Evolutionary conservation across 1,140 invertebrate genomes (phyloP), one percentile per base, ranked within the genome.

Genomic region (Drosophila aff.): DNA sequence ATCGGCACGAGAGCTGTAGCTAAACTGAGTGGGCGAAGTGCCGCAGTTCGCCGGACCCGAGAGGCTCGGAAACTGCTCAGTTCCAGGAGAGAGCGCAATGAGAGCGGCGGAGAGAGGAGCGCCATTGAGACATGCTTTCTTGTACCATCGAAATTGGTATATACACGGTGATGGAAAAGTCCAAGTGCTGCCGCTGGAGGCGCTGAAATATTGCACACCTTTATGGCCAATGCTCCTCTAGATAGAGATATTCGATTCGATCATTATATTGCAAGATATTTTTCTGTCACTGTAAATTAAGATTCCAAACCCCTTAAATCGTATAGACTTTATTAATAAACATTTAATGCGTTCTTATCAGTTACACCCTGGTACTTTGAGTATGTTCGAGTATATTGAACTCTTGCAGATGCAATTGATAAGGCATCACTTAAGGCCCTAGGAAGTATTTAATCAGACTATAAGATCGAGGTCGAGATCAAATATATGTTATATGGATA

Each of bases 1-100:
- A 73, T 73, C 55, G 50, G 33, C 44, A 50, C 65, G 59, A 46
- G 50, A 72, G 68, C 50, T 59, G 68, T 64, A 13, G 62, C 26
- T n/a, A 65, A 65, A 74, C 67, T 71, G 67, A 71, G 67, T 69
- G 40, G 65, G 47, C 47, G 49, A 71, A 55, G 52, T 43, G 67
- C 49, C 63, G 23, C 18, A 15, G 31, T 28, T 67, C n/a, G 63
- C 33, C 33, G 59, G 46, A 47, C 43, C 44, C 60, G 31, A 64
- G 65, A 64, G 67, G n/a, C 40, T 47, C 41, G 41, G 61, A 38
- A 64, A 64, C 41, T 38, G 31, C 64, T 71, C 67, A 63, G 52
- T 61, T 52, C 23, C 40, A 46, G 43, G 33, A 66, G 66, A 47
- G 66, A 71, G n/a, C 21, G 26, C 36, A n/a, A 4, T 13, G 47